phyloP scores from a whole-genome alignment of 2,888 invertebrate genomes.

The Callosobruchus maculatus region DNA sequence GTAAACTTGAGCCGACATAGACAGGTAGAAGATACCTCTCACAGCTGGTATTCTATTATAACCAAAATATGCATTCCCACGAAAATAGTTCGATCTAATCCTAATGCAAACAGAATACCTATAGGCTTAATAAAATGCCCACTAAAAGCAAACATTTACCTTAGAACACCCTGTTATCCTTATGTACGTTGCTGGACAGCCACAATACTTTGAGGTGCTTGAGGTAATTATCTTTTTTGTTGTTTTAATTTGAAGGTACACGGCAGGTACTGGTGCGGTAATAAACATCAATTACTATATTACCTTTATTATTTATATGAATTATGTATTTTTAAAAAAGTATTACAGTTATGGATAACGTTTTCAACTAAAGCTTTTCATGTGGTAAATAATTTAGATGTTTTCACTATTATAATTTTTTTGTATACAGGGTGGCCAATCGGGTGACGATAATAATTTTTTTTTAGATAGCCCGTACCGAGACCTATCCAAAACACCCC shows the following conservation, averaged over 20 bases:
- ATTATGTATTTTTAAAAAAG: too few relatives aligned
- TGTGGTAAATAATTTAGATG: too few relatives aligned
- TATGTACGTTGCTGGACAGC: background rate
- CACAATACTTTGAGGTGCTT: background rate
- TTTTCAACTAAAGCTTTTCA: too few relatives aligned
- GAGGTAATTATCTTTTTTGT: background rate
- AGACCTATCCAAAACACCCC: too few relatives aligned
- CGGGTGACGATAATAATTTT: too few relatives aligned
- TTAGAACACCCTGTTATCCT: background rate
- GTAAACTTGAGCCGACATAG: background rate
- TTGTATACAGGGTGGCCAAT: too few relatives aligned
- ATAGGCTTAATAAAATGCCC: background rate
- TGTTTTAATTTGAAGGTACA: background rate
- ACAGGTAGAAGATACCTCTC: slow-evolving; percentile 1
- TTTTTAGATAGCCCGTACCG: too few relatives aligned
- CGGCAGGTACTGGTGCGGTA: too few relatives aligned
- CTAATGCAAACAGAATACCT: background rate
- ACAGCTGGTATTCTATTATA: slow-evolving; percentile 24
- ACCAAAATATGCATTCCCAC: slow-evolving; percentile 23
- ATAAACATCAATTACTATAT: too few relatives aligned
- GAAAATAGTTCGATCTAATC: slow-evolving; percentile 12
- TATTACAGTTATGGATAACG: too few relatives aligned
- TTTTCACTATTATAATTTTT: too few relatives aligned
- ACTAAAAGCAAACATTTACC: background rate
- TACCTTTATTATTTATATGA: too few relatives aligned